Evolutionary conservation across 2,113 vertebrate species (phyloP), one percentile per base, ranked within the genome.

Genomic region (Caloenas nicobarica): DNA sequence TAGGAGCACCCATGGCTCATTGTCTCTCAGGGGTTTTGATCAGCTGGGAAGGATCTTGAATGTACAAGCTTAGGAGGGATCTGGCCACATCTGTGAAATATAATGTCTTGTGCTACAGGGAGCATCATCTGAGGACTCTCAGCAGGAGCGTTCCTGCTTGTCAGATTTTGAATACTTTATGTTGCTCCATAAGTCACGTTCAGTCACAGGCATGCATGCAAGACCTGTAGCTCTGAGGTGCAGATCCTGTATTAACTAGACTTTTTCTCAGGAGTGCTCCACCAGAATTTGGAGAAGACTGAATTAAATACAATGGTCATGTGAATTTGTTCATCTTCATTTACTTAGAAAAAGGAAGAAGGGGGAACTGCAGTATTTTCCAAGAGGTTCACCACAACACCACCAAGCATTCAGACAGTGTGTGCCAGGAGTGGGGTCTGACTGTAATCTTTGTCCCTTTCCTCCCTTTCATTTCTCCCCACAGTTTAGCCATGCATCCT

Each of bases 61-160:
- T 7, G 5, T 25, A 44, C 14, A 44, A 57, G 25, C 16, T 31
- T 8, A 31, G 29, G 57, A 89, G 26, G 7, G 22, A 44, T 36
- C 46, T n/a, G 31, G 17, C 36, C n/a, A 40, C 56, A 28, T 64
- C 44, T 53, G 42, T 70, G 56, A 58, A 86, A 44, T 53, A 16
- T 22, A 66, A 24, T 0, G 1, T 36, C 40, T 26, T 29, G 31
- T 44, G 53, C 23, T 69, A 56, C n/a, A n/a, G 2, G 2, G 16
- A 79, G 9, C 19, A 50, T 51, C n/a, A 64, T 58, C 50, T 76
- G 56, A 69, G 48, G 56, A 46, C 61, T 58, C 16, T 24, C 1
- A 2, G 36, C 36, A 33, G 36, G 5, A 70, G 3, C 36, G 5
- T 62, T 64, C 14, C 68, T 7, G 14, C 22, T 60, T 57, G 34